Conservation (phyloP, 2,797 vertebrate genomes). For the Leptodactylus fallax region DNA sequence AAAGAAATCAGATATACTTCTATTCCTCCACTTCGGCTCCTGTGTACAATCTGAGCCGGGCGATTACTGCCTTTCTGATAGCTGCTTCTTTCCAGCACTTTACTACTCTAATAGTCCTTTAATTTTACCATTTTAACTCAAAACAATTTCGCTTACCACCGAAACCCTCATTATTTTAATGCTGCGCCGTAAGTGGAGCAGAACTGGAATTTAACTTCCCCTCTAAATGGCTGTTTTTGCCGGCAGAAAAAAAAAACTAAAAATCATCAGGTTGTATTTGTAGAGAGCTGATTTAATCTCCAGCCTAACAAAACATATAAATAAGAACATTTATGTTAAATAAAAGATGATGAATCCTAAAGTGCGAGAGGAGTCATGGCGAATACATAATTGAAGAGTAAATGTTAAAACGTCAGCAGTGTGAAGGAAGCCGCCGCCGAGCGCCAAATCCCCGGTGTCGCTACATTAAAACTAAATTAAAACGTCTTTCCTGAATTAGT, state of each 20-base stretch:
- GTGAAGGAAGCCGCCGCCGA: slow-evolving; percentile 57
- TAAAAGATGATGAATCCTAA: slow-evolving; percentile 71
- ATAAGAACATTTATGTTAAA: slow-evolving; percentile 67
- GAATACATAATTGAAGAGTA: slow-evolving; percentile 71
- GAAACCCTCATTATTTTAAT: slow-evolving; percentile 49
- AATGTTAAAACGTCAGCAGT: slow-evolving; percentile 64
- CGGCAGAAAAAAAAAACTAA: neutral
- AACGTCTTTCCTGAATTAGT: slow-evolving; percentile 59
- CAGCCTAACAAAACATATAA: slow-evolving; percentile 62
- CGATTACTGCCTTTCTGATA: slow-evolving; percentile 25
- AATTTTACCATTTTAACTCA: slow-evolving; percentile 39
- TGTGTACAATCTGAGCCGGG: slow-evolving; percentile 33
- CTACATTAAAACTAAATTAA: slow-evolving; percentile 59
- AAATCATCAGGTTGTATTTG: slow-evolving; percentile 9
- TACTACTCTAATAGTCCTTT: slow-evolving; percentile 35
- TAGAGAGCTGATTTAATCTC: slow-evolving; percentile 22
- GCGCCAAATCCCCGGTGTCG: slow-evolving; percentile 41
- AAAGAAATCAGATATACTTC: slow-evolving; percentile 42
- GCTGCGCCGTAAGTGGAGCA: slow-evolving; percentile 33
- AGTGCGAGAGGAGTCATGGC: slow-evolving; percentile 59
- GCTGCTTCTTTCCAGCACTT: slow-evolving; percentile 40
- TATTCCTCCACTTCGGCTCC: slow-evolving; percentile 23
- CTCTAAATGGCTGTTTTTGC: neutral
- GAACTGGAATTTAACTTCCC: slow-evolving; percentile 32
- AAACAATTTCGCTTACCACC: slow-evolving; percentile 37